phyloP scores from a whole-genome alignment of 2,113 vertebrate genomes.

The Pteruthius melanotis region DNA sequence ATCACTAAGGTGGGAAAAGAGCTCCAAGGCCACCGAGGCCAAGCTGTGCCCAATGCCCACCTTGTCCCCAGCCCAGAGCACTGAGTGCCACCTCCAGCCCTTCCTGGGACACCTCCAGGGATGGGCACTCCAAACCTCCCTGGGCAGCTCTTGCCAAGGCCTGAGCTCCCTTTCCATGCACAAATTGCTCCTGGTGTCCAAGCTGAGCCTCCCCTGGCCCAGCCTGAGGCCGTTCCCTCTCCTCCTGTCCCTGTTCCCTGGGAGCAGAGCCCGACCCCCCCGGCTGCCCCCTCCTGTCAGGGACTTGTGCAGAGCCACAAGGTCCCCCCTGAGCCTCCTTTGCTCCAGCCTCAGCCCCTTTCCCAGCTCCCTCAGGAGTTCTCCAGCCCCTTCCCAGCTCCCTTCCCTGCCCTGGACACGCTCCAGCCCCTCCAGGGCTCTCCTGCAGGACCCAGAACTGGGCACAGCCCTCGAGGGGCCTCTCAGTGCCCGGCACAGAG shows the following conservation, averaged over 20 bases:
- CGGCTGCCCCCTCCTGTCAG: too few species aligned
- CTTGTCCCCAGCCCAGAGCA: neutral
- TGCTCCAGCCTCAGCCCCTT: too few species aligned
- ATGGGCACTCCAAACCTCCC: neutral
- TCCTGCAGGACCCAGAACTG: neutral
- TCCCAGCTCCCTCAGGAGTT: too few species aligned
- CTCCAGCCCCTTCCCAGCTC: neutral
- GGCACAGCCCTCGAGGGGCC: neutral
- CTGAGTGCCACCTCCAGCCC: neutral
- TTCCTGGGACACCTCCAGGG: neutral
- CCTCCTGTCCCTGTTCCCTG: neutral
- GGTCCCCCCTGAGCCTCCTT: neutral
- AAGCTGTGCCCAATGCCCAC: accelerated
- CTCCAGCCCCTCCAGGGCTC: neutral
- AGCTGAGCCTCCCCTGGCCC: neutral
- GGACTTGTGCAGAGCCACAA: neutral
- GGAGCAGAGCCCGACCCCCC: neutral
- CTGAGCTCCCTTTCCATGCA: neutral
- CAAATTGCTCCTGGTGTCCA: neutral
- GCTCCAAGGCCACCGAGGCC: accelerated
- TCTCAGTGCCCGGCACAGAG: neutral
- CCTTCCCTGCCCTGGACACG: neutral
- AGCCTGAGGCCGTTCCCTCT: neutral
- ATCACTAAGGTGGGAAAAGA: accelerated
- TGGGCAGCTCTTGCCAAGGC: neutral